phyloP scores from a whole-genome alignment of 2,888 invertebrate genomes.

The Parapristionchus giblindavisi region DNA sequence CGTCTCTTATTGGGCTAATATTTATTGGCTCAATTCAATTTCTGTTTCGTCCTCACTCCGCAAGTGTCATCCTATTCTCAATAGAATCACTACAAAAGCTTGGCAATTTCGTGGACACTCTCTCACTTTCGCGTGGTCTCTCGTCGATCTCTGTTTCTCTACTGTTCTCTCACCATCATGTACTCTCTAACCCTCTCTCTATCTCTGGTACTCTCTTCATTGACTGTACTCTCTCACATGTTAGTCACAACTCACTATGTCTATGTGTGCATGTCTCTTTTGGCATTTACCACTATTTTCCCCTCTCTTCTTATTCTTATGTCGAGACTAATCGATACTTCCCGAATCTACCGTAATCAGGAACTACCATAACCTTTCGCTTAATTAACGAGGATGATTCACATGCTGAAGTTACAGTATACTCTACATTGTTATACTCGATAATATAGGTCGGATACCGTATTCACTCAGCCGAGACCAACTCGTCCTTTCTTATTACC shows the following conservation, averaged over 20 bases:
- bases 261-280: neutral
- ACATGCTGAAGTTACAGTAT: neutral
- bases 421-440: no score
- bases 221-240: neutral
- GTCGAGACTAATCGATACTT: neutral
- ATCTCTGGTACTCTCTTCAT: neutral
- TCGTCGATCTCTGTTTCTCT: neutral
- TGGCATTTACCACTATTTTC: neutral
- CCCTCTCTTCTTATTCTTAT: neutral
- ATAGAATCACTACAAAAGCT: no score
- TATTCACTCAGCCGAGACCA: no score
- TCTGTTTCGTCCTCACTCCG: no score
- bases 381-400: neutral
- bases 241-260: constrained; percentile 1
- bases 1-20: no score
- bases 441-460: no score
- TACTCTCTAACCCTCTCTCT: constrained; percentile 3
- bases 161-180: neutral
- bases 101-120: no score
- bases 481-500: no score
- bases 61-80: no score
- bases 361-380: neutral
- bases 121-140: no score
- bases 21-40: no score
- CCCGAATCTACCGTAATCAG: constrained; percentile 1